Base-by-base conservation (phyloP, 2,113 vertebrate genomes). In the Paraplagusia blochii region DNA sequence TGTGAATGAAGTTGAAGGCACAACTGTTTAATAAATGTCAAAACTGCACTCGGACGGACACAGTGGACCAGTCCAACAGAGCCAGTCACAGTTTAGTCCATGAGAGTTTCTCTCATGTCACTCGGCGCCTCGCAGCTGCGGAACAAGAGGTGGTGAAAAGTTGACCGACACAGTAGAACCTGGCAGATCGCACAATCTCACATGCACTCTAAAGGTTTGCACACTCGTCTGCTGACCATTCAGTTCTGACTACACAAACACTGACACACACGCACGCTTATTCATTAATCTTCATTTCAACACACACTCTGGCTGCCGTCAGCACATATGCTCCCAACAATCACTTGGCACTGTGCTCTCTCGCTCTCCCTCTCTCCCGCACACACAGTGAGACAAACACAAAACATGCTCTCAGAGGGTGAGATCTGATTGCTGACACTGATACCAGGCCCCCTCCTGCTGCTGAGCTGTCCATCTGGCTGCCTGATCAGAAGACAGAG, bases 271-370 rank as follows among this genome's bases (percentile, higher is more conserved):
- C 40, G 3, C 53, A 8, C 19, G 16, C 68, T 72, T 19, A 52
- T 84, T 86, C 87, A 87, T 88, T 88, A 81, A 88, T 88, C 87
- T 87, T 87, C 80, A 87, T 87, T 87, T 88, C 85, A 88, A 80
- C 87, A 85, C 86, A 85, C 82, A 68, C 82, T 85, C 75, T 61
- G 62, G 82, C 56, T 61, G 81, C 85, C 74, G 65, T 88, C 87
- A 84, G 79, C 85, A 79, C 84, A 84, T 85, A 69, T 82, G 82
- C 79, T 84, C 84, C 76, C 77, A 78, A 84, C 84, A 81, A 84
- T 87, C 87, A 85, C 76, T 83, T 85, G 73, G 80, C 84, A 79
- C 79, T 62, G 75, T 59, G 71, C 72, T 53, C 62, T 46, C 60
- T 35, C 59, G 61, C 51, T 52, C 58, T n/a, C 64, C 18, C 47